Evolutionary conservation across 2,113 vertebrate species (phyloP).

Genomic region (Cebidichthys violaceus): DNA sequence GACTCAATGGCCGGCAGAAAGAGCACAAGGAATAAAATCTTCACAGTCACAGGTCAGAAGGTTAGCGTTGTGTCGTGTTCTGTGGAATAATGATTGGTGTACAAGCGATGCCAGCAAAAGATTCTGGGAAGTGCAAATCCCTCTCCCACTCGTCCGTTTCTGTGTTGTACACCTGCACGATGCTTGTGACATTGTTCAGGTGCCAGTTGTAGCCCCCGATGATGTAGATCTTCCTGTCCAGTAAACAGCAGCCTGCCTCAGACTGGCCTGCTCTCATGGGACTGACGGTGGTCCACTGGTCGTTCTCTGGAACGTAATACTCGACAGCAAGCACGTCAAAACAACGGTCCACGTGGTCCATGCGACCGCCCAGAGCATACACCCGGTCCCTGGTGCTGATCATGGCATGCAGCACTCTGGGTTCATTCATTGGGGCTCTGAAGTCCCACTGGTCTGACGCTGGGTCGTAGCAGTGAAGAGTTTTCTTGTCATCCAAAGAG

Average conservation of each 20-base stretch:
- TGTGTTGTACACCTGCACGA: slow-evolving; percentile 96
- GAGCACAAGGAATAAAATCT: slow-evolving; percentile 44
- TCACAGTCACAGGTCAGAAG: slow-evolving; percentile 48
- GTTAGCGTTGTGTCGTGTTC: slow-evolving; percentile 82
- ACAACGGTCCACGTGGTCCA: slow-evolving; percentile 97
- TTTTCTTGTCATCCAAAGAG: slow-evolving; percentile 95
- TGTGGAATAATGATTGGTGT: slow-evolving; percentile 90
- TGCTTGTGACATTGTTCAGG: slow-evolving; percentile 96
- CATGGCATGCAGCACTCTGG: slow-evolving; percentile 94
- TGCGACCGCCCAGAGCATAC: slow-evolving; percentile 93
- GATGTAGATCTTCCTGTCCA: slow-evolving; percentile 92
- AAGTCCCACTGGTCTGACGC: slow-evolving; percentile 90
- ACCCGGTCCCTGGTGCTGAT: slow-evolving; percentile 84
- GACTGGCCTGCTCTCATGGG: slow-evolving; percentile 97
- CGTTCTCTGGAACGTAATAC: slow-evolving; percentile 90
- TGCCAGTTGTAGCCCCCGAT: slow-evolving; percentile 99
- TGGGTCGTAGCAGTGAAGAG: slow-evolving; percentile 92
- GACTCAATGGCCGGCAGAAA: slow-evolving; percentile 21
- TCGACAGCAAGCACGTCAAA: slow-evolving; percentile 95
- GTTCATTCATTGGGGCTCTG: slow-evolving; percentile 93
- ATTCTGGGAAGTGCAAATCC: slow-evolving; percentile 97
- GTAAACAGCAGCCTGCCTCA: slow-evolving; percentile 92
- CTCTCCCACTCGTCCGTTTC: slow-evolving; percentile 97
- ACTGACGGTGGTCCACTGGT: slow-evolving; percentile 95
- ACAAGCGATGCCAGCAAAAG: slow-evolving; percentile 93